These are phyloP conservation scores for Leptinotarsa haldemani DNA, from an alignment of 2,888 invertebrate species.

Conservation along the genomic window DNA sequence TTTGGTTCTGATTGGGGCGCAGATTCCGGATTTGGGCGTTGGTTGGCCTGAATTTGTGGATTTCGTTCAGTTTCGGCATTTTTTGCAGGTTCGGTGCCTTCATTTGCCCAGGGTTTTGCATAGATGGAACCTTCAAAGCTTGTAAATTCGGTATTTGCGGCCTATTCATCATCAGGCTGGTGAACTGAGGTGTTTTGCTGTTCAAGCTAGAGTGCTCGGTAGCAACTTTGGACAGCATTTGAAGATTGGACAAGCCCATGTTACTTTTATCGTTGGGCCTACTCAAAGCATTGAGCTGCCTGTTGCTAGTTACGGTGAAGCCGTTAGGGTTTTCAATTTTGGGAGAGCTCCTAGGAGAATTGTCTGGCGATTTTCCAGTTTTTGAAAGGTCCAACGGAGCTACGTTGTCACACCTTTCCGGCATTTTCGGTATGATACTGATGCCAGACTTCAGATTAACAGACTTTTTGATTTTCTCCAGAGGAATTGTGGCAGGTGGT, in stretches of 20 bases:
- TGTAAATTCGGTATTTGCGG: constrained; percentile 62
- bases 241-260: constrained; percentile 67
- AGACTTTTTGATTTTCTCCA: constrained; percentile 67
- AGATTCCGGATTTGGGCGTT: constrained; percentile 58
- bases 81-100: constrained; percentile 57
- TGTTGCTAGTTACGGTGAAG: constrained; percentile 43
- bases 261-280: constrained; percentile 48
- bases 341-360: constrained; percentile 58
- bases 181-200: constrained; percentile 45
- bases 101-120: constrained; percentile 40
- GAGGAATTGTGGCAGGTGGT: constrained; percentile 69
- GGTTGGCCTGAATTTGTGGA: constrained; percentile 61
- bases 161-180: constrained; percentile 43
- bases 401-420: constrained; percentile 65
- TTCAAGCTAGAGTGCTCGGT: constrained; percentile 58
- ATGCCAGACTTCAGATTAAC: constrained; percentile 58
- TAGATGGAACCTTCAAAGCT: constrained; percentile 57
- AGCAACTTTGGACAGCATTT: constrained; percentile 68
- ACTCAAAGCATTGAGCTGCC: constrained; percentile 42
- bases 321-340: constrained; percentile 54
- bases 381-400: constrained; percentile 70
- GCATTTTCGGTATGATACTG: constrained; percentile 60
- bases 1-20: constrained; percentile 69
- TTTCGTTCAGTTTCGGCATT: constrained; percentile 66
- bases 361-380: constrained; percentile 52